Evolutionary conservation across 2,888 invertebrate species (phyloP).

Genomic region (Drosophila diplacantha): DNA sequence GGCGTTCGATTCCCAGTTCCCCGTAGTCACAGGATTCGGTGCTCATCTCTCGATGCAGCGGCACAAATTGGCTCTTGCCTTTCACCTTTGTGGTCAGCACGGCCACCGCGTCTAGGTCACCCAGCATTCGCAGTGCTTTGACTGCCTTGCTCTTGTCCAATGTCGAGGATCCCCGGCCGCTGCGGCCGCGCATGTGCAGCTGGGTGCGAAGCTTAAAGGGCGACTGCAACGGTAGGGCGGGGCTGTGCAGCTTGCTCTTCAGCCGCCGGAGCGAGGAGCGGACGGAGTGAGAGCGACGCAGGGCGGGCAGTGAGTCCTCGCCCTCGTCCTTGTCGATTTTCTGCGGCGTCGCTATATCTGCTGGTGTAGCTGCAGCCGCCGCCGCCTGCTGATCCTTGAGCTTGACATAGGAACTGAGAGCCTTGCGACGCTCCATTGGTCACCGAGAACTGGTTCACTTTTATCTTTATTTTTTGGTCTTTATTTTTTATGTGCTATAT

Average conservation of each 20-base stretch:
- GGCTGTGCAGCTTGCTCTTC: constrained; percentile 79
- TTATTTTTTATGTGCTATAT: constrained; percentile 7
- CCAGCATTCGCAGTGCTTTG: constrained; percentile 56
- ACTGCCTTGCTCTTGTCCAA: constrained; percentile 51
- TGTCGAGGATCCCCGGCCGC: constrained; percentile 19
- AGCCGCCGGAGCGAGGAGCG: constrained; percentile 84
- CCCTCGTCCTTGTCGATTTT: constrained; percentile 15
- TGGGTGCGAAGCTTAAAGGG: constrained; percentile 73
- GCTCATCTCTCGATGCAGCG: constrained; percentile 39
- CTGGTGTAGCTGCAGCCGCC: not conserved
- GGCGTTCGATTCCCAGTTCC: constrained; percentile 60
- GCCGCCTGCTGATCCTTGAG: constrained; percentile 48
- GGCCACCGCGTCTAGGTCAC: constrained; percentile 61
- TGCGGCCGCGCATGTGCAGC: constrained; percentile 58
- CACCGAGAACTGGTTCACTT: constrained; percentile 16
- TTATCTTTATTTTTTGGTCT: constrained; percentile 1
- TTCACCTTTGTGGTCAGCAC: constrained; percentile 50
- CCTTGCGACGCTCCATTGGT: constrained; percentile 70
- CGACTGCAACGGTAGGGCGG: constrained; percentile 64
- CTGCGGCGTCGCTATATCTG: constrained; percentile 18
- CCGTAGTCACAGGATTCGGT: constrained; percentile 32
- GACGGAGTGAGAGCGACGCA: constrained; percentile 84
- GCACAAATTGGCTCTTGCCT: constrained; percentile 51
- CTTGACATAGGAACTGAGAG: constrained; percentile 65
- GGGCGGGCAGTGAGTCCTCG: constrained; percentile 48